These are phyloP conservation scores for Pyrrhosoma nymphula DNA, from an alignment of 2,888 invertebrate species.

Conservation along the genomic window DNA sequence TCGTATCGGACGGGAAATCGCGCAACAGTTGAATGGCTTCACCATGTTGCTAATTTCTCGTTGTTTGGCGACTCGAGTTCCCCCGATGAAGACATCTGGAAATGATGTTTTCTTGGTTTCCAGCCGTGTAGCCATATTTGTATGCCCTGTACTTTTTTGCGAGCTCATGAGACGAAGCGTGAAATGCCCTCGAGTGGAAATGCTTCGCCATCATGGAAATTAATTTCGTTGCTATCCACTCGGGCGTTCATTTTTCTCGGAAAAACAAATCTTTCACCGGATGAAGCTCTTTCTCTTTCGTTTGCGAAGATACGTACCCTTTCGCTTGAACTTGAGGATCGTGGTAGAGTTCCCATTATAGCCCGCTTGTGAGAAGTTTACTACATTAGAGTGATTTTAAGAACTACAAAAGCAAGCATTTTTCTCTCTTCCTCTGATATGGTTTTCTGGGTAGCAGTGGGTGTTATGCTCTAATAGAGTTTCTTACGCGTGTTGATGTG, in stretches of 20 bases:
- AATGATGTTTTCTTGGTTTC: not conserved
- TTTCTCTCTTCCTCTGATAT: too few species aligned
- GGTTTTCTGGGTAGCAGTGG: too few species aligned
- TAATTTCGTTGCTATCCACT: slow-evolving; percentile 13
- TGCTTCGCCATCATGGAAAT: slow-evolving; percentile 12
- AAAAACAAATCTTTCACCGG: not conserved
- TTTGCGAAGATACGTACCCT: not conserved
- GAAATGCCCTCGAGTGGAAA: slow-evolving; percentile 20
- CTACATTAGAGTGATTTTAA: too few species aligned
- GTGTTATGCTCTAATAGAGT: too few species aligned
- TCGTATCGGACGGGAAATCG: not conserved
- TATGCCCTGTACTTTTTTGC: not conserved
- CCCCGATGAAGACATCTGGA: not conserved
- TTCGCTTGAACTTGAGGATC: not conserved
- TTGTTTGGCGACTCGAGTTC: not conserved
- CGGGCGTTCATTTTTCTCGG: slow-evolving; percentile 13
- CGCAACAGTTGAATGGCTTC: not conserved
- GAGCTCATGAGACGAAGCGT: slow-evolving; percentile 2
- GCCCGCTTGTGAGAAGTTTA: too few species aligned
- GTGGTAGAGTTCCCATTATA: not conserved
- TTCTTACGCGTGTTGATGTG: too few species aligned
- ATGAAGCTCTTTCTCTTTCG: not conserved
- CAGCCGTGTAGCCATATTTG: not conserved
- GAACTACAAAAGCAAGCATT: too few species aligned
- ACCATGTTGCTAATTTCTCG: not conserved